Conservation (phyloP, 2,113 vertebrate species). For the Leucopternis melanops region DNA sequence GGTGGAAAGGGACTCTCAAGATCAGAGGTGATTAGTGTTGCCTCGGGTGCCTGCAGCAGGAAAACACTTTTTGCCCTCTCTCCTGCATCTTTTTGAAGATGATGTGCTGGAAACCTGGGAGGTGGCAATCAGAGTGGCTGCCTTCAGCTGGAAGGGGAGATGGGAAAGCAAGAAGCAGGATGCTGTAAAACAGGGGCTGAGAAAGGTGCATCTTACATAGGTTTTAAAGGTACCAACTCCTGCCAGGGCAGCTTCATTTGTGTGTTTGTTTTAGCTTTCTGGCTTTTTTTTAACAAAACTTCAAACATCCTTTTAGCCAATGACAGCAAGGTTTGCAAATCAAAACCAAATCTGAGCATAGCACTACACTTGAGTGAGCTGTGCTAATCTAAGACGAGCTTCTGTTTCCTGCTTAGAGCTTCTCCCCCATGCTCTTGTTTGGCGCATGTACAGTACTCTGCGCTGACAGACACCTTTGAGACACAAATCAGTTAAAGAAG, state of each 20-base stretch:
- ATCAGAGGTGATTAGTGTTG: not conserved
- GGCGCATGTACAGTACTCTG: not conserved
- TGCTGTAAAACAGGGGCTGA: not conserved
- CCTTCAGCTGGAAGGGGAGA: not conserved
- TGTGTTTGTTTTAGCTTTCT: not conserved
- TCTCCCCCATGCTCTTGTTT: not conserved
- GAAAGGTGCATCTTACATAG: not conserved
- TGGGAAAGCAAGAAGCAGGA: not conserved
- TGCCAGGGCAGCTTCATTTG: not conserved
- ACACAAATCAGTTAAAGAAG: not conserved
- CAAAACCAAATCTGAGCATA: conserved; percentile 40
- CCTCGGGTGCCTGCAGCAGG: not conserved
- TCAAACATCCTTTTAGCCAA: not conserved
- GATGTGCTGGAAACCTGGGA: not conserved
- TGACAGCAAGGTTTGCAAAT: not conserved
- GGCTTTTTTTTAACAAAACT: not conserved
- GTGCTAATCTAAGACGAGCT: conserved; percentile 28
- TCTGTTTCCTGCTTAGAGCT: conserved; percentile 49
- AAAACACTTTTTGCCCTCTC: not conserved
- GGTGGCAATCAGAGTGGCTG: not conserved
- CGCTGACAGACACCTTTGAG: conserved; percentile 4
- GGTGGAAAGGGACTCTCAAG: not conserved
- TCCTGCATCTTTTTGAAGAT: not conserved
- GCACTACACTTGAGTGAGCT: conserved; percentile 21
- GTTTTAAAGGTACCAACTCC: not conserved